Evolutionary conservation across 2,113 vertebrate genomes (phyloP).

Genomic region (Ptilonorhynchus violaceus): DNA sequence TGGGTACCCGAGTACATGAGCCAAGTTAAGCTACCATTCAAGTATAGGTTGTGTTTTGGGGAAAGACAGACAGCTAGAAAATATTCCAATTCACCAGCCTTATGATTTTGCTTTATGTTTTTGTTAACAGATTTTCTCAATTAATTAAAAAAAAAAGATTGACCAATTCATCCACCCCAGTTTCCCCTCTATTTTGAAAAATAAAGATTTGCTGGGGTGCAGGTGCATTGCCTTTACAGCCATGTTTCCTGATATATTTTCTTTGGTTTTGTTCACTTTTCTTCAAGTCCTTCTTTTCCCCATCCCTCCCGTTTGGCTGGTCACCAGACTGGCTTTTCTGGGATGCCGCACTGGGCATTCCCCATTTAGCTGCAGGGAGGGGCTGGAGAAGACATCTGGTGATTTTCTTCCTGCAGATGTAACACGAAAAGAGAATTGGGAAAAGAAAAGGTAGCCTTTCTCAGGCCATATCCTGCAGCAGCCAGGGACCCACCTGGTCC

Average conservation of each 20-base stretch:
- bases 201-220: neutral
- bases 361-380: neutral
- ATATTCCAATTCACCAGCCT: neutral
- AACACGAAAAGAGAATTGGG: neutral
- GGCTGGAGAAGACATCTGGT: conserved; percentile 8
- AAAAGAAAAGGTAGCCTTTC: conserved; percentile 33
- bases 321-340: neutral
- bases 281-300: neutral
- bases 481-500: conserved; percentile 46
- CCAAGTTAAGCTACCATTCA: neutral
- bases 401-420: neutral
- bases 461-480: neutral
- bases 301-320: neutral
- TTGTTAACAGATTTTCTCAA: neutral
- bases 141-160: neutral
- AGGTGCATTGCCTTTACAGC: neutral
- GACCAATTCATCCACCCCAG: neutral
- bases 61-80: neutral
- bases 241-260: neutral
- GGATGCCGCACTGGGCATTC: neutral
- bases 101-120: neutral
- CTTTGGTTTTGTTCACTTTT: neutral
- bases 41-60: neutral
- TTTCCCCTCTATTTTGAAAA: neutral
- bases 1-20: neutral